Evolutionary conservation across 2,797 vertebrate species (phyloP).

Genomic region (Siniperca scherzeri): DNA sequence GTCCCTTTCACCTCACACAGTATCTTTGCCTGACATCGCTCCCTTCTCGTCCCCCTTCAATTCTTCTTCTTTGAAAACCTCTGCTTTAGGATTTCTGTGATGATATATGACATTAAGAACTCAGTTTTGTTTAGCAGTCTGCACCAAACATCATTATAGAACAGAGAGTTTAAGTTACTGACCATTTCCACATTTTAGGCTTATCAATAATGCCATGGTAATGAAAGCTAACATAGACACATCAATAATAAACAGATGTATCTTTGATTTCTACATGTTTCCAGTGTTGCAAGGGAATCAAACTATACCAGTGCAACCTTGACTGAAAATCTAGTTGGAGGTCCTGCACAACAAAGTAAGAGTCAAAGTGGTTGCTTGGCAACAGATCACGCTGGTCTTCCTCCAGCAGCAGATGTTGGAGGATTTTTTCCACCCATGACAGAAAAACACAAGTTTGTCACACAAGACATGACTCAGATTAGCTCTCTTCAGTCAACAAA

Average conservation of each 20-base stretch:
- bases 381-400: conserved; percentile 77
- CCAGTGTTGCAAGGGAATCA: conserved; percentile 56
- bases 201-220: too few species aligned
- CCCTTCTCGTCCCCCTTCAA: too few species aligned
- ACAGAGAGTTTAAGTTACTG: too few species aligned
- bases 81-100: too few species aligned
- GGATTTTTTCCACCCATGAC: conserved; percentile 71
- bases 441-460: conserved; percentile 71
- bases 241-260: conserved; percentile 37
- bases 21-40: too few species aligned
- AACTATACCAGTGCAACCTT: conserved; percentile 74
- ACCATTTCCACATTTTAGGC: too few species aligned
- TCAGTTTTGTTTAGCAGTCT: too few species aligned
- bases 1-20: too few species aligned
- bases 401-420: conserved; percentile 75
- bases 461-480: conserved; percentile 47
- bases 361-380: conserved; percentile 79
- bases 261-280: conserved; percentile 60
- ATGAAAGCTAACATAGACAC: conserved; percentile 17
- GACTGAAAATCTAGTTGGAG: conserved; percentile 72
- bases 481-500: conserved; percentile 27
- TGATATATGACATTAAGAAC: too few species aligned
- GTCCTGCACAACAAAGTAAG: conserved; percentile 75
- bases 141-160: too few species aligned
- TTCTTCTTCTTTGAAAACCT: too few species aligned